Evolutionary conservation across 2,888 invertebrate species (phyloP).

Genomic region (Crocallis elinguaria): DNA sequence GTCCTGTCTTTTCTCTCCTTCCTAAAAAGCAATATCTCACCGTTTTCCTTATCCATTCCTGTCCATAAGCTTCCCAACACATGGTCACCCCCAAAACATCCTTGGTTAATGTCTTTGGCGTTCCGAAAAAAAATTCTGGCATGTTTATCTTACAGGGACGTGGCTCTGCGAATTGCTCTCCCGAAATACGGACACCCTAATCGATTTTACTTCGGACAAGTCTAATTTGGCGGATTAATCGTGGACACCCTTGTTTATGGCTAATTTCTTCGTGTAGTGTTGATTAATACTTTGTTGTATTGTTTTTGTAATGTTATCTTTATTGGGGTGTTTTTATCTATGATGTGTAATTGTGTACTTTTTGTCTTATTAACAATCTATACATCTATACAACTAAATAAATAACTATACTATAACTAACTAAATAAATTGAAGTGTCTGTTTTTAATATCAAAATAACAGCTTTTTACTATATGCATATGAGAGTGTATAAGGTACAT

Average conservation of each 20-base stretch:
- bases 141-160: conserved; percentile 81
- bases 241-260: conserved; percentile 78
- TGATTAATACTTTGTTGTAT: conserved; percentile 42
- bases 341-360: neutral
- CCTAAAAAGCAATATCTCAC: neutral
- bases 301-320: conserved; percentile 24
- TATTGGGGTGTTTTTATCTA: neutral
- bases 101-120: conserved; percentile 84
- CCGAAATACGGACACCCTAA: conserved; percentile 66
- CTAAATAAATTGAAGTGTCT: too few species aligned
- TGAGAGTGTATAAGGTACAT: too few species aligned
- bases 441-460: too few species aligned
- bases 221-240: conserved; percentile 83
- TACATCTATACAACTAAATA: too few species aligned
- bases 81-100: conserved; percentile 67
- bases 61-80: conserved; percentile 31
- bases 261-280: conserved; percentile 76
- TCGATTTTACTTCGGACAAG: conserved; percentile 80
- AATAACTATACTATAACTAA: too few species aligned
- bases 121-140: conserved; percentile 74
- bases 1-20: too few species aligned
- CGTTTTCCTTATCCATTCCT: conserved; percentile 22
- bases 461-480: too few species aligned
- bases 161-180: conserved; percentile 70
- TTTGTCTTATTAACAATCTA: neutral